Percentiles rank a stretch among this genome's conserved stretches.
phyloP scores from a whole-genome alignment of 1,140 invertebrate genomes.

The Drosophila subobscura region DNA sequence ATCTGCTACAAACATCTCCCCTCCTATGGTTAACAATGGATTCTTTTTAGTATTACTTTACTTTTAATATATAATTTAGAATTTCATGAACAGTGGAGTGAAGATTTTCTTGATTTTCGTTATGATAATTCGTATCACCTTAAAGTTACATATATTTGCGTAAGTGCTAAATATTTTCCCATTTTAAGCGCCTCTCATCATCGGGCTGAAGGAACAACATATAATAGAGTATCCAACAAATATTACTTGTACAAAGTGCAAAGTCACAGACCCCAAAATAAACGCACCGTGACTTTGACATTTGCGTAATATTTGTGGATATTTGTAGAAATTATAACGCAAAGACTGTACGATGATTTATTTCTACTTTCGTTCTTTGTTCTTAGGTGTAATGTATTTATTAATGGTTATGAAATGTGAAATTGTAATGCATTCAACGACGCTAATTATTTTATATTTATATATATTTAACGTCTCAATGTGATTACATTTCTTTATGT shows the following conservation, averaged over 20 bases:
- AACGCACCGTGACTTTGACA: constrained; percentile 61
- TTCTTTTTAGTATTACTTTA: constrained; percentile 18
- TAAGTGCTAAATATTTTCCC: constrained; percentile 25
- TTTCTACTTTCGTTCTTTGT: constrained; percentile 20
- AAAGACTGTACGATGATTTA: constrained; percentile 6
- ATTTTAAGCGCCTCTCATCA: background rate
- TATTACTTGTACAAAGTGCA: constrained; percentile 55
- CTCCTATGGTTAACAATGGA: constrained; percentile 22
- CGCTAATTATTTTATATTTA: constrained; percentile 36
- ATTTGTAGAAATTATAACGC: constrained; percentile 19
- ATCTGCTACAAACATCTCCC: constrained; percentile 26
- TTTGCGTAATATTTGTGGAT: constrained; percentile 52
- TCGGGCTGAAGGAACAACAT: constrained; percentile 19
- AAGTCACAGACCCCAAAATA: constrained; percentile 71
- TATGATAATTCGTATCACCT: constrained; percentile 40
- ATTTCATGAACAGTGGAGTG: constrained; percentile 71
- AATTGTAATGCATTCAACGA: constrained; percentile 30
- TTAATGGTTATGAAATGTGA: constrained; percentile 35
- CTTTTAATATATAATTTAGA: constrained; percentile 75
- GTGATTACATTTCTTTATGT: constrained; percentile 42
- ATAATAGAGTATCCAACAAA: constrained; percentile 20
- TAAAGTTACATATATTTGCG: constrained; percentile 42
- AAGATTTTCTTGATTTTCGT: constrained; percentile 39
- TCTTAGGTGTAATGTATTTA: constrained; percentile 33
- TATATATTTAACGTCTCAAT: constrained; percentile 15